Evolutionary conservation across 2,888 invertebrate species (phyloP), one percentile per base, ranked within the genome.

Genomic region (Ptilodon capucinus): DNA sequence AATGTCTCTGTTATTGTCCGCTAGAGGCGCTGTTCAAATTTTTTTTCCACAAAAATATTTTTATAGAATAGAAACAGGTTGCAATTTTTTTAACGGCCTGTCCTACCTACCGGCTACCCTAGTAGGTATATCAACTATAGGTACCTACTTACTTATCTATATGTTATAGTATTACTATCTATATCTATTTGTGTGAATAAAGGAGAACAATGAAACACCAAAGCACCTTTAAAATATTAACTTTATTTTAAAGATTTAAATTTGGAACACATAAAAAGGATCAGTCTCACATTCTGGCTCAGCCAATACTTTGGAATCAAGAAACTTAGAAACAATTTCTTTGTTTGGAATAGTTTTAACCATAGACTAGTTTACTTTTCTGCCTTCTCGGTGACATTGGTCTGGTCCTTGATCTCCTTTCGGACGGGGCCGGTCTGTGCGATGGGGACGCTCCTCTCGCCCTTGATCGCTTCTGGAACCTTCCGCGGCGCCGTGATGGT

Each of bases 401-500:
- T 52, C 21, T 51, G 46, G 9, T 55, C 77, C 41, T 76, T 76
- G 17, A 77, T 68, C 43, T 79, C 79, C 54, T 80, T 81, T 14
- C 79, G 64, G 0, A 79, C 75, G 0, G 81, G 80, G 2, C 81
- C 82, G 0, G 79, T 81, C 32, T 76, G 76, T 0, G 69, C 44
- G 14, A 83, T 72, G 0, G 78, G 73, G 4, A 83, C 69, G 4
- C 45, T 47, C 17, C 73, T 60, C 51, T 78, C 79, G 2, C 73
- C 73, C 32, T 74, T 71, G 19, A 72, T 40, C 1, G 74, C 73
- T 0, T 71, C 60, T 2, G 74, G 68, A 21, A 65, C 46, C 40
- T 72, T 73, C 48, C 66, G 67, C 0, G 95, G 95, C 7, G 94
- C 94, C 13, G 92, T 93, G 17, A 95, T 91, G 16, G 93, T 93